Evolutionary conservation across 1,140 invertebrate species (phyloP), one percentile per base, ranked within the genome.

Genomic region (Dendroctonus valens): DNA sequence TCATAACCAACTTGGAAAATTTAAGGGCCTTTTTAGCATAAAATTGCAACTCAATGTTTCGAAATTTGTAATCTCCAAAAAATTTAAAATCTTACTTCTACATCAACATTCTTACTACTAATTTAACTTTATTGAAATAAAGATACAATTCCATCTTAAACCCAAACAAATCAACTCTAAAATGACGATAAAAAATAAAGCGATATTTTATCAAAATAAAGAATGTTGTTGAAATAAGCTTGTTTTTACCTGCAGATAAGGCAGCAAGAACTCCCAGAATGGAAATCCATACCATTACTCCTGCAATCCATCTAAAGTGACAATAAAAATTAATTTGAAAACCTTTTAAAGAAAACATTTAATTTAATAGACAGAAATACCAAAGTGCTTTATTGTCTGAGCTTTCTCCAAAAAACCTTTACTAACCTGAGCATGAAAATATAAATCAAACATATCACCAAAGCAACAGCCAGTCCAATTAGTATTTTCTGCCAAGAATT

Each of bases 281-380:
- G 7, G 91, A 92, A 7, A 89, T 69, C 92, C 94, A 98, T 0
- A 98, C 87, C 74, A 98, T 89, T 0, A 93, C 81, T 4, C 86
- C 86, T 7, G 94, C 92, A 5, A 97, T 80, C 85, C 91, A 96
- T 70, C 66, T 68, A 46, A 59, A 58, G 61, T 38, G 38, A 41
- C 1, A 14, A 46, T 63, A 61, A 39, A 37, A 40, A n/a, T n/a
- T n/a, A n/a, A n/a, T n/a, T n/a, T n/a, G n/a, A n/a, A n/a, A n/a
- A n/a, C n/a, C n/a, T n/a, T n/a, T n/a, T n/a, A n/a, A n/a, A n/a
- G n/a, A n/a, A n/a, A n/a, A n/a, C n/a, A n/a, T n/a, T n/a, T n/a
- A n/a, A n/a, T n/a, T n/a, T n/a, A n/a, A n/a, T n/a, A n/a, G n/a
- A n/a, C n/a, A n/a, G n/a, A n/a, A n/a, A n/a, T n/a, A n/a, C n/a